A percentile compares a stretch with the other conserved stretches of the same genome.
Conservation (phyloP, 2,797 vertebrate genomes). For the Etheostoma nigrum region DNA sequence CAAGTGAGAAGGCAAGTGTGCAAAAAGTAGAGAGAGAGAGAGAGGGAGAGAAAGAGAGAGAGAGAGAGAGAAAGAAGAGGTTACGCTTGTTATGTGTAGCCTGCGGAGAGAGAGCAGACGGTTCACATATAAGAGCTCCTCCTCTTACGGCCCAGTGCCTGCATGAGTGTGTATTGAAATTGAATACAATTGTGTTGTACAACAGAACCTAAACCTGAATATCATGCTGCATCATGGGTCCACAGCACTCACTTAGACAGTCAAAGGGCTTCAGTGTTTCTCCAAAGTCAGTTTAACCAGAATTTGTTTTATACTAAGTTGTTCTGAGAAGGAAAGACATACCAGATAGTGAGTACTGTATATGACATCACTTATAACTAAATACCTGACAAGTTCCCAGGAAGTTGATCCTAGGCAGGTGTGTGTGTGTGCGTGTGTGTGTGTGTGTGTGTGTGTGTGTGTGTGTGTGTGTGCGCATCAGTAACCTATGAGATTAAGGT, state of each 20-base stretch:
- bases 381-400: neutral
- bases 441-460: neutral
- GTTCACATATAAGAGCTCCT: constrained; percentile 52
- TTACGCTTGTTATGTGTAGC: constrained; percentile 53
- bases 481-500: neutral
- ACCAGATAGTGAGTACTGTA: neutral
- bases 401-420: neutral
- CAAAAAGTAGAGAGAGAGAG: neutral
- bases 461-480: neutral
- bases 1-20: constrained; percentile 18
- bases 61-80: constrained; percentile 19
- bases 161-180: neutral
- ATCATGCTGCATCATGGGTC: neutral
- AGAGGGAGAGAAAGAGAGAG: constrained; percentile 14
- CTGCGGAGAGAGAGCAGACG: constrained; percentile 52
- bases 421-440: neutral
- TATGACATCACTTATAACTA: neutral
- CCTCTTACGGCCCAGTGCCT: constrained; percentile 35
- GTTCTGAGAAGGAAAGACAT: neutral
- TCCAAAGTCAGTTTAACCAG: neutral
- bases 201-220: neutral
- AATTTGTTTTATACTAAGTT: neutral
- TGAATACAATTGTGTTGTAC: neutral
- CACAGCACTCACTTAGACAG: neutral
- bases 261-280: neutral